Conservation (phyloP, 1,140 invertebrate genomes). For the Coelopa frigida region DNA sequence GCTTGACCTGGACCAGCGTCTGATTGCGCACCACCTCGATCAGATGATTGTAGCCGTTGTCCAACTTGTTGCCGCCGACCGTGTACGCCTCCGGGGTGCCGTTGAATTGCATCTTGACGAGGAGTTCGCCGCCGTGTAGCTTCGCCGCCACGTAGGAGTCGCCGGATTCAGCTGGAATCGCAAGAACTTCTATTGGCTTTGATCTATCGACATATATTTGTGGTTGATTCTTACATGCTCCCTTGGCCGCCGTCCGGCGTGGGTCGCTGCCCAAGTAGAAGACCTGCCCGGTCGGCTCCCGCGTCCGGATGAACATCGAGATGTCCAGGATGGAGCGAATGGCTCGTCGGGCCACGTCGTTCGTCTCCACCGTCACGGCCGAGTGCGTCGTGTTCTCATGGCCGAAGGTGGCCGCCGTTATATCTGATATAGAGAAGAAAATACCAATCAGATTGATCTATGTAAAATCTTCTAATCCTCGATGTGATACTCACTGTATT, state of each 20-base stretch:
- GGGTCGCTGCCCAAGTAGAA: conserved; percentile 79
- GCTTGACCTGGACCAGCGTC: conserved; percentile 71
- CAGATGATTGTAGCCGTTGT: conserved; percentile 80
- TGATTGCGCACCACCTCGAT: conserved; percentile 74
- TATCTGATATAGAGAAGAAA: conserved; percentile 49
- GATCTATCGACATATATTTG: too few species aligned
- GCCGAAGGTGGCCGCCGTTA: conserved; percentile 85
- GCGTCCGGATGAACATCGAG: conserved; percentile 85
- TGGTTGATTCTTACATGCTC: conserved; percentile 27
- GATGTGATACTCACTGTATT: conserved; percentile 79
- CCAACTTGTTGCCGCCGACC: conserved; percentile 70
- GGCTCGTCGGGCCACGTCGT: conserved; percentile 56
- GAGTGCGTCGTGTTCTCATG: conserved; percentile 70
- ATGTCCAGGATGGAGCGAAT: conserved; percentile 77
- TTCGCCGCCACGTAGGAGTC: conserved; percentile 66
- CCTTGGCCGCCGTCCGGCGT: conserved; percentile 26
- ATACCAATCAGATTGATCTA: not conserved
- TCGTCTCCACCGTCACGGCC: conserved; percentile 65
- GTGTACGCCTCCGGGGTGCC: conserved; percentile 72
- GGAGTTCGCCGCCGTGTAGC: conserved; percentile 66
- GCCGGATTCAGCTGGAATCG: conserved; percentile 37
- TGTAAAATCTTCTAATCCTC: not conserved
- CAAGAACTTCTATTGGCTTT: not conserved
- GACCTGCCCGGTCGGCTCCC: conserved; percentile 73
- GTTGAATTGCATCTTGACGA: conserved; percentile 72